Evolutionary conservation across 2,113 vertebrate genomes (phyloP).

Genomic region (Cromileptes altivelis): DNA sequence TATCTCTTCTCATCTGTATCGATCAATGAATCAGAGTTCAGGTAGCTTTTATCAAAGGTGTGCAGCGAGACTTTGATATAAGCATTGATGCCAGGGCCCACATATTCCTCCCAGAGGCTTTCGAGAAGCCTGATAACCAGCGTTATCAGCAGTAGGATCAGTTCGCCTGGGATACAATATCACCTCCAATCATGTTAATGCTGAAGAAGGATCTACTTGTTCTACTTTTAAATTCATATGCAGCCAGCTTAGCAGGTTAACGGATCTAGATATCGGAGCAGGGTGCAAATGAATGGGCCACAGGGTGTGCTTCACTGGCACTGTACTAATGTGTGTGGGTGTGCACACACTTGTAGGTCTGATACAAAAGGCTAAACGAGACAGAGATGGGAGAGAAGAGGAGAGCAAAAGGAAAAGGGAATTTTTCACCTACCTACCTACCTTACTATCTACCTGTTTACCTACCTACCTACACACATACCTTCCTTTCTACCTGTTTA

Average conservation of each 20-base stretch:
- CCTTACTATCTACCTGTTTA: too few relatives aligned
- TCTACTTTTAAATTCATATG: slow-evolving; percentile 56
- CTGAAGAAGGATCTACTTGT: slow-evolving; percentile 49
- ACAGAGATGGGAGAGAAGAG: not conserved
- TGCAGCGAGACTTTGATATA: slow-evolving; percentile 58
- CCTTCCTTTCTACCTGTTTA: too few relatives aligned
- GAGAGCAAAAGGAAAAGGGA: not conserved
- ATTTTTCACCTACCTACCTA: too few relatives aligned
- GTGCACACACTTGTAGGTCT: not conserved
- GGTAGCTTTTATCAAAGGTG: slow-evolving; percentile 73
- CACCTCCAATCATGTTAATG: slow-evolving; percentile 60
- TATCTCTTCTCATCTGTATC: slow-evolving; percentile 66
- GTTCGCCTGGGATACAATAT: slow-evolving; percentile 50
- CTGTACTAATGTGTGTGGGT: not conserved
- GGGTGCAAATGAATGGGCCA: slow-evolving; percentile 18
- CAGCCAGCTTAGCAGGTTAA: slow-evolving; percentile 33
- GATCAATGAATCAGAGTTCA: slow-evolving; percentile 62
- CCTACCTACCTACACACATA: too few relatives aligned
- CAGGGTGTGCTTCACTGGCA: slow-evolving; percentile 1
- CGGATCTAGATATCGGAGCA: slow-evolving; percentile 6
- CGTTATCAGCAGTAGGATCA: slow-evolving; percentile 67
- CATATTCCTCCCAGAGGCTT: slow-evolving; percentile 43
- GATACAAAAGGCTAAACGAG: not conserved
- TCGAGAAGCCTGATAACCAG: slow-evolving; percentile 59
- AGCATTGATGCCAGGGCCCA: slow-evolving; percentile 46